Evolutionary conservation across 2,888 invertebrate genomes (phyloP), one percentile per base, ranked within the genome.

Genomic region (Metalampra italica): DNA sequence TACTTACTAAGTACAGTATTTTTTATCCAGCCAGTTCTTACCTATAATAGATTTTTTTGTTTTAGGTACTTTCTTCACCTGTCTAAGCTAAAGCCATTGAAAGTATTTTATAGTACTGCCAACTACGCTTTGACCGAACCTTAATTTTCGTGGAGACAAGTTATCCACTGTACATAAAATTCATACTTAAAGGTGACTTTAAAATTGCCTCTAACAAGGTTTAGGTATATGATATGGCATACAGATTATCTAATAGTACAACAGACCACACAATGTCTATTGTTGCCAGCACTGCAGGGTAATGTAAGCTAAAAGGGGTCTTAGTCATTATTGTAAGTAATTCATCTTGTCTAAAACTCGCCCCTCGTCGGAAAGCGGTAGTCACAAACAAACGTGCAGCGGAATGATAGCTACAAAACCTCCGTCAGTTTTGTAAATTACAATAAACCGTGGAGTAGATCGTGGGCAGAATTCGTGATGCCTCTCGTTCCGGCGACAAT

Each of bases 381-480:
- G 68, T 68, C 66, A 69, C 76, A 74, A 81, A 81, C 73, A 80
- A 81, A 82, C 68, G 71, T 75, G 74, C 66, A 71, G 64, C 59
- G 66, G 63, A 77, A 78, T 75, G 74, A 80, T 80, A 76, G 75
- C 71, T 71, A 72, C 74, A 77, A 79, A 82, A 79, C 79, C 78
- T 71, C 73, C 73, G 78, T 82, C 82, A 84, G 82, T 83, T 86
- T 86, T 86, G 80, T 84, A 86, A 86, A 86, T 85, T 84, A 85
- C 84, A 82, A 82, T 85, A 85, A 86, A 86, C 84, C 82, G 79
- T 78, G 71, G 71, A 78, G 73, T 66, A 72, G 75, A 76, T 80
- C 85, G 86, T 83, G 85, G 66, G 68, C 65, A 66, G 86, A 87
- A 88, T 86, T 72, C 70, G 60, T 77, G 83, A 85, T 85, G 78